These are phyloP conservation scores for Lypha dubia DNA, from an alignment of 2,888 invertebrate genomes.

Conservation along the genomic window DNA sequence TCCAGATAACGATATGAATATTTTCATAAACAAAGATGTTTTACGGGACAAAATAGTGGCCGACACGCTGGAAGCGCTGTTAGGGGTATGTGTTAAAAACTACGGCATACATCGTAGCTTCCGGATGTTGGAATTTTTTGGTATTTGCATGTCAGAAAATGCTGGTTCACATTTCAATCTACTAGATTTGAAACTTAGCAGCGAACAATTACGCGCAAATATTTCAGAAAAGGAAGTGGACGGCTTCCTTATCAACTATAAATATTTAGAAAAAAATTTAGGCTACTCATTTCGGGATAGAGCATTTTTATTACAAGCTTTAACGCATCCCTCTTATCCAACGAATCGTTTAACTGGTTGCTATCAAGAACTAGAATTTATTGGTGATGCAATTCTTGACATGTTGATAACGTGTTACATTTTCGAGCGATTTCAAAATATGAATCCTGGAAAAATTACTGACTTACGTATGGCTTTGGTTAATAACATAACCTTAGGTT, in stretches of 20 bases:
- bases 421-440: slow-evolving; percentile 88
- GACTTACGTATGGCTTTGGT: slow-evolving; percentile 97
- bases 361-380: slow-evolving; percentile 95
- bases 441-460: slow-evolving; percentile 94
- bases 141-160: slow-evolving; percentile 85
- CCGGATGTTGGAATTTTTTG: slow-evolving; percentile 87
- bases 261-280: slow-evolving; percentile 86
- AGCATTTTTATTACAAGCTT: slow-evolving; percentile 92
- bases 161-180: slow-evolving; percentile 77
- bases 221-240: slow-evolving; percentile 83
- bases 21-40: slow-evolving; percentile 83
- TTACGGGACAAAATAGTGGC: slow-evolving; percentile 88
- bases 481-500: slow-evolving; percentile 97
- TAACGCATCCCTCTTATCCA: slow-evolving; percentile 96
- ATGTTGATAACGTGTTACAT: slow-evolving; percentile 94
- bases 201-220: slow-evolving; percentile 80
- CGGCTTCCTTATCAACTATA: slow-evolving; percentile 83
- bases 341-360: slow-evolving; percentile 92
- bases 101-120: slow-evolving; percentile 84
- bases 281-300: slow-evolving; percentile 92
- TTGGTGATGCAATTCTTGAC: slow-evolving; percentile 96
- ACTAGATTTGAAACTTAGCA: slow-evolving; percentile 77
- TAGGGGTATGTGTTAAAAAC: slow-evolving; percentile 88
- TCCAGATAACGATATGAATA: slow-evolving; percentile 77
- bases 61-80: slow-evolving; percentile 91